Base-by-base conservation (phyloP, 2,113 vertebrate species). In the Halichoeres trimaculatus region DNA sequence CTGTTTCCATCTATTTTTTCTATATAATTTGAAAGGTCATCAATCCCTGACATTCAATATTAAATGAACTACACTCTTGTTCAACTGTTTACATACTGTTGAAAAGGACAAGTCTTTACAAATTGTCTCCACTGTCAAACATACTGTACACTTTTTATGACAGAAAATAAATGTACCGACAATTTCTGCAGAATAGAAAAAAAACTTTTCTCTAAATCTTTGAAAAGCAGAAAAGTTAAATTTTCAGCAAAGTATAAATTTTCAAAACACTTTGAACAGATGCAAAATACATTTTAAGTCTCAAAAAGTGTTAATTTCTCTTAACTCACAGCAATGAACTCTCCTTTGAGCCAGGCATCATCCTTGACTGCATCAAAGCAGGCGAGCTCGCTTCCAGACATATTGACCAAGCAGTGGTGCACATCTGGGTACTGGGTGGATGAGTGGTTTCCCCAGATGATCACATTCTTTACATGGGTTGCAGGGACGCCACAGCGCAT, bases 391-490 rank as follows among this genome's bases (percentile, higher is more conserved):
- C 95, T 95, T 47, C 96, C 96, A 0, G 95, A 90, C 79, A 95
- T n/a, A 8, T 94, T 96, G 74, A 98, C 97, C 62, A 93, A 85
- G 0, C 96, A 96, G 63, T 99, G 98, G 79, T 95, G 95, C 61
- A 96, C 96, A 83, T 99, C 98, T 20, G 98, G 97, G 90, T 99
- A 99, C 54, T 99, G 98, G 82, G 97, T 99, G 38, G 97, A 99
- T 14, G 97, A 99, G 92, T 99, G 98, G 89, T 99, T 99, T 47
- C 98, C 98, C 98, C 98, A 99, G 89, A 99, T 99, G 75, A 98
- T 98, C 58, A 98, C 95, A 20, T 99, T 98, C 93, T 94, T 99
- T 65, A 99, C 97, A 11, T 93, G 89, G 72, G 94, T 94, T 43
- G 96, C 92, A 59, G 95, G 89, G 65, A 98, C 95, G 2, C 95